Evolutionary conservation across 1,140 invertebrate species (phyloP).

Genomic region (Diabrotica virgifera): DNA sequence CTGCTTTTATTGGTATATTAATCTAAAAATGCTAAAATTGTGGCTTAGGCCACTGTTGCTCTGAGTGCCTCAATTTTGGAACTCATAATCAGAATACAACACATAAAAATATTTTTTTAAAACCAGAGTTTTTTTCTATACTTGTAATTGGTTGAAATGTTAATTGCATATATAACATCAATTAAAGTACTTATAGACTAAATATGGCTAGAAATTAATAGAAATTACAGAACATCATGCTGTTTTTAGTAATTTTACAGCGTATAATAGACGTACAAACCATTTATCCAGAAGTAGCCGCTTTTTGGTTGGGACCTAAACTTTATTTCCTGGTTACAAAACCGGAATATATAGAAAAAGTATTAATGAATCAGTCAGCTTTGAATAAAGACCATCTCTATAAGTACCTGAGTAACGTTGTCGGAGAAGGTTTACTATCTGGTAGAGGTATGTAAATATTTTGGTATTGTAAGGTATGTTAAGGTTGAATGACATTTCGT

Average conservation of each 20-base stretch:
- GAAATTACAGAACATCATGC: neutral
- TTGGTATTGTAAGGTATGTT: too few relatives aligned
- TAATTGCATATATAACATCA: neutral
- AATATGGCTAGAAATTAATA: neutral
- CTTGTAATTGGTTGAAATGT: neutral
- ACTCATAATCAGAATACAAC: too few relatives aligned
- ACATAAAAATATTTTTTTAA: too few relatives aligned
- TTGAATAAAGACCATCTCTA: constrained; percentile 13
- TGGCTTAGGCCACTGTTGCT: too few relatives aligned
- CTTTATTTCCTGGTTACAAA: constrained; percentile 3
- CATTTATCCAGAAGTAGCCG: neutral
- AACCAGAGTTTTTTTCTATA: too few relatives aligned
- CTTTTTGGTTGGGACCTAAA: constrained; percentile 4
- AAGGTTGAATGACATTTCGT: too few relatives aligned
- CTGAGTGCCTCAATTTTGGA: too few relatives aligned
- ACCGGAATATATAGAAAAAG: constrained; percentile 15
- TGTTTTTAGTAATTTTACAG: constrained; percentile 10
- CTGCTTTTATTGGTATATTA: too few relatives aligned
- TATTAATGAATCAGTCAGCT: constrained; percentile 5
- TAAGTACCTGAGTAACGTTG: neutral
- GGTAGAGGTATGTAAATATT: constrained; percentile 9
- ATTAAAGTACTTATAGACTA: neutral
- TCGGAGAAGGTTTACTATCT: constrained; percentile 7
- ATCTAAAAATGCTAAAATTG: too few relatives aligned
- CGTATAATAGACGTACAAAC: neutral